Evolutionary conservation across 2,797 vertebrate species (phyloP).

Genomic region (Chelon labrosus): DNA sequence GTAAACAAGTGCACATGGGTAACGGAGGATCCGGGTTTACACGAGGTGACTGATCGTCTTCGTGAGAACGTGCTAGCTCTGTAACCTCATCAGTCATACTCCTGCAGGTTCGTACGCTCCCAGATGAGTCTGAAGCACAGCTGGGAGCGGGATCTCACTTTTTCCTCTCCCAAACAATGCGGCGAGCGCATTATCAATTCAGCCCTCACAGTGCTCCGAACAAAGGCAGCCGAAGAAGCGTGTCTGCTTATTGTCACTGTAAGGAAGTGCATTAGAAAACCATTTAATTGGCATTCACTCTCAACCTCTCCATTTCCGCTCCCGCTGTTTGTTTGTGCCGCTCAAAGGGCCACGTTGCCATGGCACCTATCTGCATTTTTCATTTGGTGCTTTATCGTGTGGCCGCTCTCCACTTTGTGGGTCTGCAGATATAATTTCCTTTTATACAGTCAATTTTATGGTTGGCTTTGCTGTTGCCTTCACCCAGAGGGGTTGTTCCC

Average conservation of each 20-base stretch:
- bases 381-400: slow-evolving; percentile 60
- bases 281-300: slow-evolving; percentile 70
- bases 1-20: not conserved
- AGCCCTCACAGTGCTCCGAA: slow-evolving; percentile 17
- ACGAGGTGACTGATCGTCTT: slow-evolving; percentile 45
- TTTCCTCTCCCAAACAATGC: slow-evolving; percentile 11
- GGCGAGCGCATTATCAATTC: slow-evolving; percentile 27
- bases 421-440: slow-evolving; percentile 71
- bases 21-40: slow-evolving; percentile 17
- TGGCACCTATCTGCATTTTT: slow-evolving; percentile 76
- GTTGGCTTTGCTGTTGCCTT: slow-evolving; percentile 63
- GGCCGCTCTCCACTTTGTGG: slow-evolving; percentile 65
- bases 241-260: slow-evolving; percentile 29
- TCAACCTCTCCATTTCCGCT: slow-evolving; percentile 47
- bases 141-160: slow-evolving; percentile 60
- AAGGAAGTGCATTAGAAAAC: slow-evolving; percentile 49
- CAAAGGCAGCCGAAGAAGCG: slow-evolving; percentile 24
- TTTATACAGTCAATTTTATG: slow-evolving; percentile 70
- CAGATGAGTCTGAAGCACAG: slow-evolving; percentile 43
- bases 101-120: slow-evolving; percentile 32
- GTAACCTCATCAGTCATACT: slow-evolving; percentile 66
- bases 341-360: slow-evolving; percentile 59
- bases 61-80: slow-evolving; percentile 48
- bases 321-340: slow-evolving; percentile 68
- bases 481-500: slow-evolving; percentile 44